A percentile compares a stretch with the other conserved stretches of the same genome.
Conservation (phyloP, 2,113 vertebrate species). For the Aleadryas rufinucha region DNA sequence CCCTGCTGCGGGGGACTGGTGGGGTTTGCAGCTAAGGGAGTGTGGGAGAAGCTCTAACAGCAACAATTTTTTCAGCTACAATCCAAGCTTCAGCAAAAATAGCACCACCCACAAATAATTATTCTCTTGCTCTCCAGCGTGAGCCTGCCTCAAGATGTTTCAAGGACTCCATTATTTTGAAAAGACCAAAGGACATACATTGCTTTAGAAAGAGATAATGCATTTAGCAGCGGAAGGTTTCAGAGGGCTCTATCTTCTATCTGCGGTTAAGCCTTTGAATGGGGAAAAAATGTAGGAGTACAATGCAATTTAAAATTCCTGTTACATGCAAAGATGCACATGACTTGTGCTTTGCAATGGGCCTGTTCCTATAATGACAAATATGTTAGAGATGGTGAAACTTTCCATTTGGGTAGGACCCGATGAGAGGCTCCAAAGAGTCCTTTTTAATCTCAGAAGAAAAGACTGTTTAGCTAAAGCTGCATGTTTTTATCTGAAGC, state of each 20-base stretch:
- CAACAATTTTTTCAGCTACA: background rate
- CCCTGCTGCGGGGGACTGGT: background rate
- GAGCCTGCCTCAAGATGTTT: conserved; percentile 42
- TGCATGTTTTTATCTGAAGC: conserved; percentile 32
- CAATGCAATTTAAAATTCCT: conserved; percentile 46
- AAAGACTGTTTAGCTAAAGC: conserved; percentile 10
- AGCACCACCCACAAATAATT: conserved; percentile 42
- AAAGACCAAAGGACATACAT: conserved; percentile 35
- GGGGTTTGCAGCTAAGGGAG: background rate
- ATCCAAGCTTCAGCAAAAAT: conserved; percentile 21
- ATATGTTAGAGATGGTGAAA: background rate
- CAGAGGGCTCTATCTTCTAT: conserved; percentile 14
- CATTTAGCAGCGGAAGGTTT: conserved; percentile 7
- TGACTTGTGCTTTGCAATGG: conserved; percentile 15
- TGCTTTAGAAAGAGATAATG: conserved; percentile 51
- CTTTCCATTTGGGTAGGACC: background rate
- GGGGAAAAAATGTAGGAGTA: conserved; percentile 1
- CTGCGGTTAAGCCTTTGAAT: conserved; percentile 30
- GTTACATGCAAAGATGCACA: conserved; percentile 50
- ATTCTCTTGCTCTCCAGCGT: conserved; percentile 26
- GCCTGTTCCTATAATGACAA: conserved; percentile 10
- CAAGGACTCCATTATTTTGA: conserved; percentile 47
- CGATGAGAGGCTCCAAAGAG: background rate
- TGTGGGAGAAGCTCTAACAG: background rate
- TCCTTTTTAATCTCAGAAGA: background rate